Conservation (phyloP, 2,113 vertebrate species). For the Ageneiosus marmoratus region DNA sequence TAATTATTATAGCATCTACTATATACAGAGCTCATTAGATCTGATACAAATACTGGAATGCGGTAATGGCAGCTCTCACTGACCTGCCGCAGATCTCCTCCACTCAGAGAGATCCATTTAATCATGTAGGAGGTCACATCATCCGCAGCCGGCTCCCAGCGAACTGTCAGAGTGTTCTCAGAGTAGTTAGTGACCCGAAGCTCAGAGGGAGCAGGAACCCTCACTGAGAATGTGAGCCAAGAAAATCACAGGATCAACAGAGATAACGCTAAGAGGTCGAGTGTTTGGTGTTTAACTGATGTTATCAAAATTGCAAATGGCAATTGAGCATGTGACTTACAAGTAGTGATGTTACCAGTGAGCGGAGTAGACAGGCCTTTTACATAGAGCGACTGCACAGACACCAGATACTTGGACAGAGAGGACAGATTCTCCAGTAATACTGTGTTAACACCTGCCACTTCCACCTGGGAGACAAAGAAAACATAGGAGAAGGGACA, state of each 20-base stretch:
- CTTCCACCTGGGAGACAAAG: conserved; percentile 73
- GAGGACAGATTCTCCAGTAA: conserved; percentile 82
- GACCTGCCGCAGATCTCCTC: conserved; percentile 86
- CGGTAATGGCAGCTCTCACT: conserved; percentile 12
- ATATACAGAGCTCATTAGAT: not conserved
- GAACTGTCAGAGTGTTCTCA: conserved; percentile 74
- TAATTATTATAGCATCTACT: not conserved
- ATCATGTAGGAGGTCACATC: conserved; percentile 88
- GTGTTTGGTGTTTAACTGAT: not conserved
- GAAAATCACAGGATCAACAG: not conserved
- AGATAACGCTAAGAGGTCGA: not conserved
- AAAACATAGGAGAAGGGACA: conserved; percentile 23
- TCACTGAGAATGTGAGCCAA: conserved; percentile 70
- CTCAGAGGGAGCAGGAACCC: conserved; percentile 80
- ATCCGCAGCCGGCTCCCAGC: conserved; percentile 80
- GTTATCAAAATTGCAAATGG: not conserved
- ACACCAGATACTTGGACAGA: conserved; percentile 83
- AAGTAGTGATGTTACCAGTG: conserved; percentile 82
- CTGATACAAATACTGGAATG: not conserved
- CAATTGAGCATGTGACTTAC: conserved; percentile 74
- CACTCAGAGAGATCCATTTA: conserved; percentile 86
- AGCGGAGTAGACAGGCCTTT: conserved; percentile 77
- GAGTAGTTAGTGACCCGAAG: conserved; percentile 83
- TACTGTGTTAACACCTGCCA: conserved; percentile 75
- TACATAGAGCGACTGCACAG: conserved; percentile 74